phyloP scores from a whole-genome alignment of 64 coral and sea anemone species.

The Porites australiensis region DNA sequence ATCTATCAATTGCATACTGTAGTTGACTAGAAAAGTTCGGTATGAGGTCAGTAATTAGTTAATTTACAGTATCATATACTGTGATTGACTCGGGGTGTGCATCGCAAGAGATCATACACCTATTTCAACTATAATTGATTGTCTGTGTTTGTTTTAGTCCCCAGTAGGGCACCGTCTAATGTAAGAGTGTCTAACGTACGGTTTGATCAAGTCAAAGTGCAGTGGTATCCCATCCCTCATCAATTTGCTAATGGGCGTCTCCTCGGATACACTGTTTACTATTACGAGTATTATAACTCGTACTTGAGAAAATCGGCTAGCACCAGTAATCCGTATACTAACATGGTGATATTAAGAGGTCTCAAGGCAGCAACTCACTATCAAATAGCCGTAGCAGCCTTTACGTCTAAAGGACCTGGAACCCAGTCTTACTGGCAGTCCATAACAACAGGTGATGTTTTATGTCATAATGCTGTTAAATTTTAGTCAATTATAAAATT shows the following conservation, averaged over 20 bases:
- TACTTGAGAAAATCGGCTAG: too few species aligned
- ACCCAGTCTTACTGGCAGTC: neutral
- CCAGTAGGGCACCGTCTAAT: neutral
- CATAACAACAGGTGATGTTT: neutral
- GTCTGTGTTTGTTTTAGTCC: neutral
- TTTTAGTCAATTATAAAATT: too few species aligned
- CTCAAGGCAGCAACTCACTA: neutral
- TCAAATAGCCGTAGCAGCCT: neutral
- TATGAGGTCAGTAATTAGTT: too few species aligned
- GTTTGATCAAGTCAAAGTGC: neutral
- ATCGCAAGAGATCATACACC: too few species aligned
- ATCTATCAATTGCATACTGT: too few species aligned
- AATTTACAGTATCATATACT: too few species aligned
- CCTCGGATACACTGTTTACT: neutral
- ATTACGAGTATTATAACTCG: neutral
- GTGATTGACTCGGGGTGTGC: too few species aligned
- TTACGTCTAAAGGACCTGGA: neutral
- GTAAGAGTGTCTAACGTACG: neutral
- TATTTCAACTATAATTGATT: too few species aligned
- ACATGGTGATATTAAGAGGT: neutral
- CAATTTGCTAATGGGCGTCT: constrained; percentile 10
- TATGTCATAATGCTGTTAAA: too few species aligned
- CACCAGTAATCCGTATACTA: neutral
- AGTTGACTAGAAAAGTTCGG: too few species aligned
- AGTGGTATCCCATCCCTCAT: constrained; percentile 21